Conservation (phyloP, 2,113 vertebrate genomes). For the Istiophorus platypterus region DNA sequence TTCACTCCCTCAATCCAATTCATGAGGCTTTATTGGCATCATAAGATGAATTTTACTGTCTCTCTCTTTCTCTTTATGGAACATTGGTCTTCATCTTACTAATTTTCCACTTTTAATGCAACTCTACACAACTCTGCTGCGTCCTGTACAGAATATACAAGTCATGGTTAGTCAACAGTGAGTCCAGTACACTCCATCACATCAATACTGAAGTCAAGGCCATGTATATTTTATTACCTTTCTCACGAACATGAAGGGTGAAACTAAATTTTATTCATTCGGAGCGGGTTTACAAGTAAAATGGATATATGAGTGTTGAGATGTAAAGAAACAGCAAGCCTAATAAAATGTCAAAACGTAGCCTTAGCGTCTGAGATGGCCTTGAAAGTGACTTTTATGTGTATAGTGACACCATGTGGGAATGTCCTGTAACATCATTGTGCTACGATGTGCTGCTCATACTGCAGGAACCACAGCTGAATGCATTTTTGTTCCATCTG, state of each 20-base stretch:
- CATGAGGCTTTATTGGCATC: slow-evolving; percentile 77
- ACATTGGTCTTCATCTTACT: slow-evolving; percentile 66
- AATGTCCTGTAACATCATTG: slow-evolving; percentile 2
- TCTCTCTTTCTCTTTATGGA: slow-evolving; percentile 53
- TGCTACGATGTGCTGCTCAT: not conserved
- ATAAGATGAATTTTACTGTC: slow-evolving; percentile 76
- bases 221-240: slow-evolving; percentile 53
- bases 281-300: slow-evolving; percentile 26
- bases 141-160: slow-evolving; percentile 7
- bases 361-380: not conserved
- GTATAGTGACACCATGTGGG: slow-evolving; percentile 74
- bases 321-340: not conserved
- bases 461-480: not conserved
- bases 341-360: slow-evolving; percentile 37
- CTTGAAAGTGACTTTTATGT: slow-evolving; percentile 47
- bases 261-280: slow-evolving; percentile 22
- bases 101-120: slow-evolving; percentile 52
- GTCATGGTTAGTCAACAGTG: slow-evolving; percentile 25
- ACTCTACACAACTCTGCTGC: slow-evolving; percentile 38
- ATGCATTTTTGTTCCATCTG: not conserved
- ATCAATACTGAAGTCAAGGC: slow-evolving; percentile 49
- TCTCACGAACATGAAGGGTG: slow-evolving; percentile 37
- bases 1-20: slow-evolving; percentile 74
- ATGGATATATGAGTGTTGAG: not conserved
- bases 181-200: slow-evolving; percentile 19